Base-by-base conservation (phyloP, 2,888 invertebrate species). In the Mylabris sibirica region DNA sequence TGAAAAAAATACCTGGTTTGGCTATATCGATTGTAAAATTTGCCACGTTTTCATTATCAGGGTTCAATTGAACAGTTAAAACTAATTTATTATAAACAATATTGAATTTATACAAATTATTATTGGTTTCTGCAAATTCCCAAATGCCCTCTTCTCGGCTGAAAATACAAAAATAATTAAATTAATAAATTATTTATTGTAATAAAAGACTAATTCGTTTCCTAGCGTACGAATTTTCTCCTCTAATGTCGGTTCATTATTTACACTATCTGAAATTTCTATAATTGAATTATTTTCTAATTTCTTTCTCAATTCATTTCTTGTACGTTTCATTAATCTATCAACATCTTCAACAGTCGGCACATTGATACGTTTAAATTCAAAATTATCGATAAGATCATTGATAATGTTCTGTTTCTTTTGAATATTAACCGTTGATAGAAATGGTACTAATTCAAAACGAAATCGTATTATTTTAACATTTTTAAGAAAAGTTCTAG, bases 21-120 rank as follows among this genome's bases (percentile, higher is more conserved):
- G 4, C 30, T 44, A 44, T n/a, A 44, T 44, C 17, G 8, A 17
- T 5, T 4, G 44, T 17, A 20, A 70, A 26, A 22, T 59, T 44
- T 17, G 63, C 35, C 4, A 74, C 74, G 0, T 59, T 53, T 64
- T 66, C 68, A 24, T 63, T 60, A 12, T 65, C 68, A 65, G 72
- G 71, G 64, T 74, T 67, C 20, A 72, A 44, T 44, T 69, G 35
- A 6, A 72, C 72, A 59, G 65, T 71, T 63, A 75, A 71, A 1
- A 62, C 35, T 59, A 75, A 26, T 12, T 67, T 44, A 41, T 61
- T 61, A 60, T 68, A 67, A 30, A 71, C 41, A 8, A 70, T 67
- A 35, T 26, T 24, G 26, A 75, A 75, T 20, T 60, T 60, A 35
- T 72, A 75, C n/a, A 17, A 57, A 34, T 67, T 60, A 20, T 67